Evolutionary conservation across 2,888 invertebrate species (phyloP), one percentile per base, ranked within the genome.

Genomic region (Argynnis bischoffii): DNA sequence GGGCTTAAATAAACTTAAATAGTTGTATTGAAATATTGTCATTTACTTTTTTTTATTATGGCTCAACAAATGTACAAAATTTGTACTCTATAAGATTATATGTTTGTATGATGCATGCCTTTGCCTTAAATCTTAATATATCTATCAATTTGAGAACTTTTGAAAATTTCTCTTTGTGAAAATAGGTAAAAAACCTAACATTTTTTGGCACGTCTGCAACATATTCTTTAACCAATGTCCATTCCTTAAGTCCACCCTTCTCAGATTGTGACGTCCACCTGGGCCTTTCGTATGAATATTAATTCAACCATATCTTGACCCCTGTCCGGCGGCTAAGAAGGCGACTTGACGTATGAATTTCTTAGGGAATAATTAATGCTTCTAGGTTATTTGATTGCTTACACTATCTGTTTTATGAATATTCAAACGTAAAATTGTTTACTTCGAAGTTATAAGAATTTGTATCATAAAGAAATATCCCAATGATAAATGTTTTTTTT

Each of bases 261-360:
- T 90, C 90, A 89, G 88, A 81, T 85, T 84, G 87, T 89, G 91
- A 90, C 90, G 87, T 86, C 89, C 92, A 92, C 91, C 91, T 92
- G 91, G 87, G 87, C 83, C 86, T 84, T 85, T 85, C 86, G 89
- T 92, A 92, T 92, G 92, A 92, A 92, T 92, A 92, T 92, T 92
- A 92, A 92, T 92, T 92, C 90, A 86, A 86, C 88, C 90, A 92
- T 92, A 92, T 92, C 92, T 92, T 92, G 90, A 89, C 90, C 92
- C 89, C 84, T 85, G 87, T 85, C 88, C 85, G 74, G 74, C 65
- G 75, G 78, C 81, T 82, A 85, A 84, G 85, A 83, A 85, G 82
- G 81, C 77, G 76, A 74, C 85, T 86, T 89, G 89, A 88, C 87
- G 89, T 90, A 90, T 90, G 90, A 89, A 89, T 88, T 86, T 86